These are phyloP conservation scores for Mesorhabditis spiculigera DNA, from an alignment of 2,888 invertebrate genomes.

Conservation along the genomic window DNA sequence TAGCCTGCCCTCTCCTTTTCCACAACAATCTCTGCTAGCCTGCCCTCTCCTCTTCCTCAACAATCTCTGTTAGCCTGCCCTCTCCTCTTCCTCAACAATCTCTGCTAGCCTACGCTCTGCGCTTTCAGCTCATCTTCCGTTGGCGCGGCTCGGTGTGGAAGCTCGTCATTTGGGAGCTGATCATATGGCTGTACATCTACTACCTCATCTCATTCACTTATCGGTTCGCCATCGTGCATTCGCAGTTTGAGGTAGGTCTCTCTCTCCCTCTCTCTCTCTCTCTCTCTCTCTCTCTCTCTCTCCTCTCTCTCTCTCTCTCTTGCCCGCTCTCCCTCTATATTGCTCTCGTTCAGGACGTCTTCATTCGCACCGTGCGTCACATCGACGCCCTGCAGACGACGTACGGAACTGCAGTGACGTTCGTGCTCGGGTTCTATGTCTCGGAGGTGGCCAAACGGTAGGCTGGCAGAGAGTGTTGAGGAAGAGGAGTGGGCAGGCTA, in stretches of 20 bases:
- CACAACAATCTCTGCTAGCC: no score
- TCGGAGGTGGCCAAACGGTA: constrained; percentile 24
- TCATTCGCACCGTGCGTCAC: not conserved
- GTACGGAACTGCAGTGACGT: not conserved
- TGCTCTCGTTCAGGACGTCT: not conserved
- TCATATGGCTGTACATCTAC: constrained; percentile 33
- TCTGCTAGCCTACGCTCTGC: no score
- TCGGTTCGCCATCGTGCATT: not conserved
- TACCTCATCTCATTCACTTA: constrained; percentile 16
- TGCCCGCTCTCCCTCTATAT: not conserved
- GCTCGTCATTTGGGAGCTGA: constrained; percentile 30
- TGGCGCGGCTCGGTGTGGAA: constrained; percentile 48
- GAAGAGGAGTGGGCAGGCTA: no score
- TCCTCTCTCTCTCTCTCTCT: no score
- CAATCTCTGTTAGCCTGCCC: no score
- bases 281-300: no score
- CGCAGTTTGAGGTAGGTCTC: not conserved
- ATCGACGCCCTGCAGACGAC: not conserved
- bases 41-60: no score
- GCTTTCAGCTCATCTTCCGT: constrained; percentile 26
- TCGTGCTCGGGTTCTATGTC: constrained; percentile 30
- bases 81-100: no score
- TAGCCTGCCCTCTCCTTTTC: no score
- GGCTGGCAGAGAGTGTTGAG: no score
- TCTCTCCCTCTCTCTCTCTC: no score